Evolutionary conservation across 1,140 invertebrate species (phyloP).

Genomic region (Bombus haemorrhoidalis): DNA sequence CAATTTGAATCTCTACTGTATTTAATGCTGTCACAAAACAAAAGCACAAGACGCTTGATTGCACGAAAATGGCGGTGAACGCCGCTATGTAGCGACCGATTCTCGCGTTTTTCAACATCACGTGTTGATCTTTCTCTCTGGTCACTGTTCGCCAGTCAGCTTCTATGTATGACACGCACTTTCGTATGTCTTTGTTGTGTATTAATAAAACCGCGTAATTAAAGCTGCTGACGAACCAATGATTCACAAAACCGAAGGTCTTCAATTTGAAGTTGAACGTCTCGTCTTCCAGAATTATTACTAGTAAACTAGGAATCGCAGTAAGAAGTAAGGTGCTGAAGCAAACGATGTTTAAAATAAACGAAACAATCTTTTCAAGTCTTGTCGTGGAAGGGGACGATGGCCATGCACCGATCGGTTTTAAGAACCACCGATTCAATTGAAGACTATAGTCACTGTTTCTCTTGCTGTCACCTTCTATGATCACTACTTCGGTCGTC

Average conservation of each 20-base stretch:
- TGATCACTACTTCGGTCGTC: neutral
- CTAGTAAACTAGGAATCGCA: constrained; percentile 11
- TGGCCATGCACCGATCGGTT: neutral
- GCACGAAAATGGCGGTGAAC: constrained; percentile 55
- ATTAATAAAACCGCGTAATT: constrained; percentile 50
- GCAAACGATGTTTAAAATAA: constrained; percentile 5
- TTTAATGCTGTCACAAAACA: neutral
- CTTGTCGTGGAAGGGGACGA: neutral
- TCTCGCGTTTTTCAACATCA: constrained; percentile 55
- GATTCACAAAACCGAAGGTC: constrained; percentile 27
- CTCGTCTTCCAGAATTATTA: constrained; percentile 26
- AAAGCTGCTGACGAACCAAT: constrained; percentile 40
- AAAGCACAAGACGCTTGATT: constrained; percentile 49
- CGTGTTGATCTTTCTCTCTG: constrained; percentile 21
- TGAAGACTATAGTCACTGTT: neutral
- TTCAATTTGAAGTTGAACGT: constrained; percentile 17
- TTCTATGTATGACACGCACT: constrained; percentile 47
- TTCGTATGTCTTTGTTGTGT: constrained; percentile 32
- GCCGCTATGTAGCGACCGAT: constrained; percentile 43
- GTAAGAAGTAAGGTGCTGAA: constrained; percentile 1
- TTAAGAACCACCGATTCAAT: neutral
- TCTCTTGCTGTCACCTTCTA: neutral
- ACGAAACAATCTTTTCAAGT: neutral
- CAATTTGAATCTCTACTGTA: neutral
- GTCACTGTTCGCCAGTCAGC: constrained; percentile 46